Evolutionary conservation across 2,888 invertebrate genomes (phyloP).

Genomic region (Epirrita christyi): DNA sequence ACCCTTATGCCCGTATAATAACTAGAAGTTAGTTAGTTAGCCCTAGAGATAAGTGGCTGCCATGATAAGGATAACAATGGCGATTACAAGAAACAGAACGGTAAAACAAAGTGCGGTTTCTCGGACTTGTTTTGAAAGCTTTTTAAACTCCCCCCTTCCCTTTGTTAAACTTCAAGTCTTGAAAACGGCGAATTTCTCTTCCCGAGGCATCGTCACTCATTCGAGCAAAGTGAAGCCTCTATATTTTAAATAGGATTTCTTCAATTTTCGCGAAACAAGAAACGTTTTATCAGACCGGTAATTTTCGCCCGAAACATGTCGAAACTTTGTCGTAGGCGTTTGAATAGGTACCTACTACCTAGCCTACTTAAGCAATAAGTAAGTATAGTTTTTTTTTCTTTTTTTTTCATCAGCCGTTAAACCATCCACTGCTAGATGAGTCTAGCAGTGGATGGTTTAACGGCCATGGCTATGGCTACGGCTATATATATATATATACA

Average conservation of each 20-base stretch:
- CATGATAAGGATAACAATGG: conserved; percentile 63
- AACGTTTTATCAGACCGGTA: conserved; percentile 55
- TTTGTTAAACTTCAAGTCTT: conserved; percentile 59
- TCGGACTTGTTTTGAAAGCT: conserved; percentile 58
- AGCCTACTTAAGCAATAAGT: no score
- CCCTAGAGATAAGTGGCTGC: conserved; percentile 53
- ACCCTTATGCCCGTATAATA: conserved; percentile 59
- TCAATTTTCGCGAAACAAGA: conserved; percentile 62
- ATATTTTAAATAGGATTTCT: conserved; percentile 63
- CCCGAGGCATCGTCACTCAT: conserved; percentile 51
- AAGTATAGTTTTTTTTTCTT: no score
- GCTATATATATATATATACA: no score
- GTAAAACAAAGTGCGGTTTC: conserved; percentile 58
- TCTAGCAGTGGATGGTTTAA: no score
- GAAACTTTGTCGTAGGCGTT: conserved; percentile 43
- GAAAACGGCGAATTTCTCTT: conserved; percentile 61
- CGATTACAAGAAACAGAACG: conserved; percentile 60
- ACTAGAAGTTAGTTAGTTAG: conserved; percentile 58
- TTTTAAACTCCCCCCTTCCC: conserved; percentile 52
- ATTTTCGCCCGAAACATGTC: conserved; percentile 48
- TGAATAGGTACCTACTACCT: conserved; percentile 25
- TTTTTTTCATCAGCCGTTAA: no score
- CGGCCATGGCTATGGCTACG: no score
- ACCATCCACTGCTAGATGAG: no score
- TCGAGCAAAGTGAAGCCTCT: conserved; percentile 54